A percentile compares a stretch with the other conserved stretches of the same genome.
phyloP scores from a whole-genome alignment of 2,888 invertebrate species.

The Tipula unca region DNA sequence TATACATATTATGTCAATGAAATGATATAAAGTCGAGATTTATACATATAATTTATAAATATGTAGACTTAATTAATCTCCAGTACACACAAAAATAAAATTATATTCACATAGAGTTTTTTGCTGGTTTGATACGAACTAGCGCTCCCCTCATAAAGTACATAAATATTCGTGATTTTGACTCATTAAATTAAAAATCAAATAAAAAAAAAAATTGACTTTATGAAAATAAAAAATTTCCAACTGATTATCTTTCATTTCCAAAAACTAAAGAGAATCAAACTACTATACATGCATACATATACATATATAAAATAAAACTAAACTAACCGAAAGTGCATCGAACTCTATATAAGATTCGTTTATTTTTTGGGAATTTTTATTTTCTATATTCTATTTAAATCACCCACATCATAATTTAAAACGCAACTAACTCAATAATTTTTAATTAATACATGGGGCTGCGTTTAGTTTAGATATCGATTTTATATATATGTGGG shows the following conservation, averaged over 20 bases:
- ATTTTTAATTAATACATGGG: neutral
- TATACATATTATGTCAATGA: neutral
- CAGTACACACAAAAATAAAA: neutral
- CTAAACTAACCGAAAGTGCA: neutral
- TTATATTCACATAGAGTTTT: neutral
- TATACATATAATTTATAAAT: neutral
- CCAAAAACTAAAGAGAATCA: neutral
- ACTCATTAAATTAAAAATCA: conserved; percentile 14
- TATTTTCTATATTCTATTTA: neutral
- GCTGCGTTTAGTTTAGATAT: no score
- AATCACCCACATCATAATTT: conserved; percentile 1
- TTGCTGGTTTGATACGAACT: neutral
- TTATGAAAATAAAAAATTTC: neutral
- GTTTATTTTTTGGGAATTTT: neutral
- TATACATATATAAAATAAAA: no score
- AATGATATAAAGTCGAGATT: neutral
- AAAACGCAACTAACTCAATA: neutral
- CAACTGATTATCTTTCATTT: conserved; percentile 15
- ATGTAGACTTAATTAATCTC: neutral
- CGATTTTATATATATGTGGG: neutral
- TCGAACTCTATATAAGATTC: neutral
- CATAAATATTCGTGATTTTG: conserved; percentile 15
- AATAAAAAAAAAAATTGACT: neutral
- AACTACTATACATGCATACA: no score
- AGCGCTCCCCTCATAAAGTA: neutral